A percentile compares a stretch with the other conserved stretches of the same genome.
Conservation (phyloP, 2,113 vertebrate species). For the Herpetotheres cachinnans region DNA sequence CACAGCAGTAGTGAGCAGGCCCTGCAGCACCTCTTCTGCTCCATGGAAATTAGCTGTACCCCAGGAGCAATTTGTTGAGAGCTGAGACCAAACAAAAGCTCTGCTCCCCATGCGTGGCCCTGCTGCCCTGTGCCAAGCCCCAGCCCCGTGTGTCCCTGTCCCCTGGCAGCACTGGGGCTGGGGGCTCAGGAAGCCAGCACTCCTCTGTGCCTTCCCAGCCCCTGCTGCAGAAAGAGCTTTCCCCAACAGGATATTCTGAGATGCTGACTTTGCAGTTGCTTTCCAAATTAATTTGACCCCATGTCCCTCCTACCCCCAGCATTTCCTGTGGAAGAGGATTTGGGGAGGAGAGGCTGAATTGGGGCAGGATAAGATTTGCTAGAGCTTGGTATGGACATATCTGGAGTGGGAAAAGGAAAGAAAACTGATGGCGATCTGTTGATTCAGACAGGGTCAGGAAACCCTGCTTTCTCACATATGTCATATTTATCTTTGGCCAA, state of each 20-base stretch:
- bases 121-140: not conserved
- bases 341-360: not conserved
- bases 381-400: not conserved
- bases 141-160: fast-evolving
- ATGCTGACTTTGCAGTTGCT: not conserved
- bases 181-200: not conserved
- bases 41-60: not conserved
- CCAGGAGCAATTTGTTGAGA: not conserved
- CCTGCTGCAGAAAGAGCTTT: not conserved
- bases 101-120: fast-evolving
- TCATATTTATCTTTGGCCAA: not conserved
- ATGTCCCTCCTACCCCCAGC: not conserved
- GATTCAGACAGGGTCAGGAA: not conserved
- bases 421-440: not conserved
- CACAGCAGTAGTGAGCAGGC: not conserved
- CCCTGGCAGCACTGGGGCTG: not conserved
- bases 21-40: not conserved
- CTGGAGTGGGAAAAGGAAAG: not conserved
- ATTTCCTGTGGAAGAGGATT: not conserved
- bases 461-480: not conserved
- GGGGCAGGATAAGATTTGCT: not conserved
- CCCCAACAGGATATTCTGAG: not conserved
- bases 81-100: not conserved
- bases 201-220: not conserved
- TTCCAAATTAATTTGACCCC: not conserved